Evolutionary conservation across 2,888 invertebrate species (phyloP).

Genomic region (Xestia c-nigrum): DNA sequence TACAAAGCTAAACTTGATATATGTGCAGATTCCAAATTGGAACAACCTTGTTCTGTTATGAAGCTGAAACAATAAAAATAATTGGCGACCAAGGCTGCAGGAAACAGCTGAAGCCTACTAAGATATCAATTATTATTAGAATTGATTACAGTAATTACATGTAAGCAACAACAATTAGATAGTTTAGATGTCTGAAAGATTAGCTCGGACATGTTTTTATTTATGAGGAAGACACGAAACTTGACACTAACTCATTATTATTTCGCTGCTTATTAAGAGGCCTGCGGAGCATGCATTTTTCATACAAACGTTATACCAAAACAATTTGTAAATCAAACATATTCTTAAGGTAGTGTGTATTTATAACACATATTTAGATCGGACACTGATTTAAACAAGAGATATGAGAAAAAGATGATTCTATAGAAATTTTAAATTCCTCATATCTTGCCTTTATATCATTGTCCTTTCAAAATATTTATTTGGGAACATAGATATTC

Average conservation of each 20-base stretch:
- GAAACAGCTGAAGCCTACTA: slow-evolving; percentile 9
- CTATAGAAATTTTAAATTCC: no score
- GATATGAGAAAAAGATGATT: no score
- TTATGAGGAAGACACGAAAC: background rate
- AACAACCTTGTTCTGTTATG: slow-evolving; percentile 10
- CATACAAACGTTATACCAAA: no score
- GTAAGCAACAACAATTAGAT: slow-evolving; percentile 7
- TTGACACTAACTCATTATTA: background rate
- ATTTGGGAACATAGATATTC: no score
- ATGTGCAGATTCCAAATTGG: background rate
- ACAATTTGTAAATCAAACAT: no score
- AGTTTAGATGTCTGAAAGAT: slow-evolving; percentile 6
- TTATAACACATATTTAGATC: no score
- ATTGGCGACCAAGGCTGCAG: slow-evolving; percentile 25
- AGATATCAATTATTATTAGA: slow-evolving; percentile 20
- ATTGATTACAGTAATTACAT: slow-evolving; percentile 16
- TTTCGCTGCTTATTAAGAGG: background rate
- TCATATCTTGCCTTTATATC: no score
- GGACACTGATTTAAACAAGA: no score
- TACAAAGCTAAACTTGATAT: background rate
- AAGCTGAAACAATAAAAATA: slow-evolving; percentile 15
- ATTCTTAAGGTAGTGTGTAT: no score
- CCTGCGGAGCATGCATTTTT: no score
- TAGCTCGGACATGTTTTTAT: slow-evolving; percentile 2
- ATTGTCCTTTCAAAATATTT: no score